A percentile compares a stretch with the other conserved stretches of the same genome.
Conservation (phyloP, 2,888 invertebrate species). For the Leptura quadrifasciata region DNA sequence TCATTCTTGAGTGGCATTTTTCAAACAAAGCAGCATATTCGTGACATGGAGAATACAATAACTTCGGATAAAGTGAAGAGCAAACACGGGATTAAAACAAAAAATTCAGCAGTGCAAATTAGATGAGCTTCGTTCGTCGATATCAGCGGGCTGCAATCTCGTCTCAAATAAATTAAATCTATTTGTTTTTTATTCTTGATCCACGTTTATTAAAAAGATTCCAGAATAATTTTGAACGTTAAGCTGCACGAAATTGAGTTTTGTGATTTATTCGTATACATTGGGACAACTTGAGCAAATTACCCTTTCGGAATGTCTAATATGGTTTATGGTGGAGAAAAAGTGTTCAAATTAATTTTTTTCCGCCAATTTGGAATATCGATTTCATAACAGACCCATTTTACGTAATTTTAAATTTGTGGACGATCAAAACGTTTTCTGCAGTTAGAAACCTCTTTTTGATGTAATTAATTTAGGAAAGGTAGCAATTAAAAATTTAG, state of each 20-base stretch:
- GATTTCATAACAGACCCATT: too few species aligned
- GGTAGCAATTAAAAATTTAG: too few species aligned
- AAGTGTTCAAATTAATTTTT: neutral
- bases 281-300: constrained; percentile 47
- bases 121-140: constrained; percentile 29
- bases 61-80: constrained; percentile 20
- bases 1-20: constrained; percentile 6
- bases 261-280: constrained; percentile 61
- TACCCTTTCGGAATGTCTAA: constrained; percentile 38
- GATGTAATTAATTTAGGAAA: too few species aligned
- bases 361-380: neutral
- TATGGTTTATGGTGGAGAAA: neutral
- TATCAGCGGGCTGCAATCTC: constrained; percentile 41
- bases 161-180: constrained; percentile 66
- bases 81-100: constrained; percentile 23
- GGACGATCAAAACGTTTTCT: neutral
- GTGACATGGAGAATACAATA: constrained; percentile 12
- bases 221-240: constrained; percentile 63
- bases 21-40: constrained; percentile 15
- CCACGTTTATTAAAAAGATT: constrained; percentile 67
- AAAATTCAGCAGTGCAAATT: constrained; percentile 27
- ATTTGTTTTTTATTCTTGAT: constrained; percentile 66
- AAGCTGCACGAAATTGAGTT: constrained; percentile 65
- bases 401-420: neutral
- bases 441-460: too few species aligned